phyloP scores from a whole-genome alignment of 2,797 vertebrate genomes.

The Phrynocephalus forsythii region DNA sequence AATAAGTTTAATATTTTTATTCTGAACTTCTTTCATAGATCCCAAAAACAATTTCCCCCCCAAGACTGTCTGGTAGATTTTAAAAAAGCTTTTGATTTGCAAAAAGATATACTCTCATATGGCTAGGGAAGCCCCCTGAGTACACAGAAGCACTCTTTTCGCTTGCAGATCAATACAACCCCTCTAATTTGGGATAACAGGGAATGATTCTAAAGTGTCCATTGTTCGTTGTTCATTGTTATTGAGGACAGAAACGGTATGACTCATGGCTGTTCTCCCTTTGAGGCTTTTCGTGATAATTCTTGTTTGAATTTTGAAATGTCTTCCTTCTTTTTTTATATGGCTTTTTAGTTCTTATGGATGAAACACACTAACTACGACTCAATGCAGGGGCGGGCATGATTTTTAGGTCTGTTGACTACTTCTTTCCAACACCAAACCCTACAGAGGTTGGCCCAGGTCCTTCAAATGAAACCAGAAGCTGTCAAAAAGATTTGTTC shows the following conservation, averaged over 20 bases:
- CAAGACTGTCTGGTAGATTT: too few species aligned
- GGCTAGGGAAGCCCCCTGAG: neutral
- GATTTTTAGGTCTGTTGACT: too few species aligned
- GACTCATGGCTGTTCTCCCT: neutral
- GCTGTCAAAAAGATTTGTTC: too few species aligned
- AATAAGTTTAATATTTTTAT: neutral
- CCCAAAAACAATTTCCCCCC: neutral
- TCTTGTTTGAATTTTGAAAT: neutral
- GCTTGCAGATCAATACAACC: neutral
- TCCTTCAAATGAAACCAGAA: too few species aligned
- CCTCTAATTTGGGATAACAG: neutral
- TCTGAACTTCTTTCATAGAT: neutral
- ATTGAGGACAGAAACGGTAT: neutral
- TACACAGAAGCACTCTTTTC: neutral
- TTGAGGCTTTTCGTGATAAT: neutral
- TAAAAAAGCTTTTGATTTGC: neutral
- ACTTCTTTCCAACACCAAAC: too few species aligned
- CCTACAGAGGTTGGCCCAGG: too few species aligned
- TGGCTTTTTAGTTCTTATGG: neutral
- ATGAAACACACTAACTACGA: neutral
- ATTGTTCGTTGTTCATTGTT: neutral
- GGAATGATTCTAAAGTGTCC: neutral
- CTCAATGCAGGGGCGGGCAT: neutral
- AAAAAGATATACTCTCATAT: neutral
- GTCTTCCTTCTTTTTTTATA: neutral